These are phyloP conservation scores for Neoscelio sp. DNA, from an alignment of 2,888 invertebrate genomes.

Conservation along the genomic window DNA sequence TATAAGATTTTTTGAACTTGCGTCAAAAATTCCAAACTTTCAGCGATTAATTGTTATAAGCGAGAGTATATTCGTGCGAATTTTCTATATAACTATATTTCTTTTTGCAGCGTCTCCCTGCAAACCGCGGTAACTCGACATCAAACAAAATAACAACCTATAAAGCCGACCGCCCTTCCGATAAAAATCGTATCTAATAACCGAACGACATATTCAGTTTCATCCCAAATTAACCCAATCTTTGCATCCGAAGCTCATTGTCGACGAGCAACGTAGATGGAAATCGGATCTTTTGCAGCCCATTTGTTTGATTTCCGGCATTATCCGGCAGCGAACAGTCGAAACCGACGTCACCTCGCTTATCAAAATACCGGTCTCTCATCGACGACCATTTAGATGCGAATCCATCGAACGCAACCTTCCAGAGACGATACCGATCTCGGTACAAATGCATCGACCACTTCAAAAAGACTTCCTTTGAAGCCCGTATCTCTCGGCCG, in stretches of 20 bases:
- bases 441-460: slow-evolving; percentile 32
- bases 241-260: too few species aligned
- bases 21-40: slow-evolving; percentile 31
- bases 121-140: too few species aligned
- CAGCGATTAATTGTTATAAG: slow-evolving; percentile 39
- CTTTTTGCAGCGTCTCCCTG: too few species aligned
- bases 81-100: too few species aligned
- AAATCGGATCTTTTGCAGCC: slow-evolving; percentile 8
- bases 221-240: too few species aligned
- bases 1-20: slow-evolving; percentile 35
- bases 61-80: too few species aligned
- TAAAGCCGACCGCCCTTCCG: too few species aligned
- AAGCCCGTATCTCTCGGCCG: slow-evolving; percentile 30
- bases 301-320: slow-evolving; percentile 13
- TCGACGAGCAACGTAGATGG: background rate
- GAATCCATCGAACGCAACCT: slow-evolving; percentile 45
- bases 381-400: slow-evolving; percentile 59
- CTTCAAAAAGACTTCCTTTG: too few species aligned
- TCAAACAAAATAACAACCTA: too few species aligned
- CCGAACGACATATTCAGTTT: too few species aligned
- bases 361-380: slow-evolving; percentile 41
- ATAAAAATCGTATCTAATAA: too few species aligned
- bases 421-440: slow-evolving; percentile 46
- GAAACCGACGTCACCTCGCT: slow-evolving; percentile 22
- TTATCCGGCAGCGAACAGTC: slow-evolving; percentile 21